These are phyloP conservation scores for Empis livida DNA, from an alignment of 2,888 invertebrate species.

Conservation along the genomic window DNA sequence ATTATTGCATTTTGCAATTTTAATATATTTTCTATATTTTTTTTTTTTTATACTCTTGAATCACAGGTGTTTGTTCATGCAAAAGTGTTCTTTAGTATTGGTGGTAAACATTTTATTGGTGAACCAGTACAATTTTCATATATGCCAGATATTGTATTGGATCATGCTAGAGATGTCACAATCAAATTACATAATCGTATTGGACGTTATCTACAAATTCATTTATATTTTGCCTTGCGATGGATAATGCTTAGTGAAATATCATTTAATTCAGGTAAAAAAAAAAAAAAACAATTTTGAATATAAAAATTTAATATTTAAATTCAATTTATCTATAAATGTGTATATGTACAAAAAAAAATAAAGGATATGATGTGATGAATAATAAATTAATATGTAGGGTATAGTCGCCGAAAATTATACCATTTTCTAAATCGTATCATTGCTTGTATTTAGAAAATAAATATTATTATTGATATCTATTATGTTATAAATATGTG, in stretches of 20 bases:
- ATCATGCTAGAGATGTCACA: conserved; percentile 68
- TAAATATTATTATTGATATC: no score
- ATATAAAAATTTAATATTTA: conserved; percentile 15
- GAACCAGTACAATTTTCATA: conserved; percentile 63
- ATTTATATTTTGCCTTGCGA: conserved; percentile 63
- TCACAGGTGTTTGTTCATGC: conserved; percentile 64
- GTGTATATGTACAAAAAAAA: no score
- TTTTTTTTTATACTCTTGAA: conserved; percentile 7
- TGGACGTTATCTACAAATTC: conserved; percentile 59
- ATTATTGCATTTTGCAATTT: neutral
- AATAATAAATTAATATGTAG: neutral
- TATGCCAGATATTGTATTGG: conserved; percentile 60
- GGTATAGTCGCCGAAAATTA: no score
- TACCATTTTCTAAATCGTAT: no score
- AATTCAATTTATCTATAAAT: no score
- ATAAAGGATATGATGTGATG: no score
- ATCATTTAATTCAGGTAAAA: conserved; percentile 63
- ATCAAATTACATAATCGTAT: conserved; percentile 65
- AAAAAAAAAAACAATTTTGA: conserved; percentile 12
- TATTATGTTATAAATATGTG: no score
- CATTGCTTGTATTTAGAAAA: no score
- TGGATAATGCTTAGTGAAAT: conserved; percentile 84
- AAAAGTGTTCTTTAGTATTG: conserved; percentile 61
- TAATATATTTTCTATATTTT: conserved; percentile 2
- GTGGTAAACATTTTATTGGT: conserved; percentile 55